These are phyloP conservation scores for Rhinoptilus africanus DNA, from an alignment of 2,113 vertebrate genomes.

Conservation along the genomic window DNA sequence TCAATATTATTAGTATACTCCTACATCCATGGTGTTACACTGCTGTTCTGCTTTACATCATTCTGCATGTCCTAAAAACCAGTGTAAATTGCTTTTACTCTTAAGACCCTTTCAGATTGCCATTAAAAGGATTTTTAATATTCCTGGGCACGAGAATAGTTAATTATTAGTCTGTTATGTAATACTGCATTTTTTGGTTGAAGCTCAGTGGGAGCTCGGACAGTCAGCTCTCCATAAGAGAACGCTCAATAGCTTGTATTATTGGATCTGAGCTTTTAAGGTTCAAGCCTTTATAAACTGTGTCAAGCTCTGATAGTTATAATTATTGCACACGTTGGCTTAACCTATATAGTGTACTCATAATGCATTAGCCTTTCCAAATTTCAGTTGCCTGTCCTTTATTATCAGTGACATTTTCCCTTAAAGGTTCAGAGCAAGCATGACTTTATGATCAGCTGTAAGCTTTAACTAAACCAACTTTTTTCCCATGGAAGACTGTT, in stretches of 20 bases:
- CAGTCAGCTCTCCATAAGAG: not conserved
- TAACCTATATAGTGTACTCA: conserved; percentile 7
- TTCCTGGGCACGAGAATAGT: not conserved
- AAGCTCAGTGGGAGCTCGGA: not conserved
- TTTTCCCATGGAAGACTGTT: not conserved
- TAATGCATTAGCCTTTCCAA: conserved; percentile 41
- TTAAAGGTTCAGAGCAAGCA: conserved; percentile 51
- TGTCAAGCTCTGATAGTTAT: conserved; percentile 28
- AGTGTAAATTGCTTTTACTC: not conserved
- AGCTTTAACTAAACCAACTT: conserved; percentile 1
- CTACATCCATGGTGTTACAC: not conserved
- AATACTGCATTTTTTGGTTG: not conserved
- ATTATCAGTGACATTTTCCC: conserved; percentile 62
- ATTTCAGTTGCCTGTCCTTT: conserved; percentile 29
- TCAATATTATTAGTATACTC: not conserved
- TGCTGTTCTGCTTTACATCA: not conserved
- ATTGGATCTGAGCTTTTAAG: not conserved
- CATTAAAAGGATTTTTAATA: not conserved
- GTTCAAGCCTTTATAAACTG: conserved; percentile 39
- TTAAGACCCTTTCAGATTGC: not conserved
- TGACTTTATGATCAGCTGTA: conserved; percentile 23
- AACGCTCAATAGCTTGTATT: not conserved
- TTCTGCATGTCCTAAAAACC: not conserved
- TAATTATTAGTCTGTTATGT: not conserved
- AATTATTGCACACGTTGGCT: conserved; percentile 35